These are phyloP conservation scores for Penaeus indicus DNA, from an alignment of 1,140 invertebrate species.

Conservation along the genomic window DNA sequence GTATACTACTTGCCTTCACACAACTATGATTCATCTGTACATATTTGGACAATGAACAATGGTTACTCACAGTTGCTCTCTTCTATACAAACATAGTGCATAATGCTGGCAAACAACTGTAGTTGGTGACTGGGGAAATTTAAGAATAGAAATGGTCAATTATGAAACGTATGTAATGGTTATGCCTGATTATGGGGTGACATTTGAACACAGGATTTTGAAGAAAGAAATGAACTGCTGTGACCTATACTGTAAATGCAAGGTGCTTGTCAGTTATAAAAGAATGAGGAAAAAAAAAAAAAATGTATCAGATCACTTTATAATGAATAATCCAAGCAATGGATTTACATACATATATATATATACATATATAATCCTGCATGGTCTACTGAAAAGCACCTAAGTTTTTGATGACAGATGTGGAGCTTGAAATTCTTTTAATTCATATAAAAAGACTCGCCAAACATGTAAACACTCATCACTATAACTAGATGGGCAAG, in stretches of 20 bases:
- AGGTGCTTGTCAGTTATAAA: constrained; percentile 50
- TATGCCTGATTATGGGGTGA: constrained; percentile 54
- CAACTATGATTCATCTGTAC: constrained; percentile 40
- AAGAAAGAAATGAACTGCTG: constrained; percentile 44
- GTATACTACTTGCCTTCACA: constrained; percentile 25
- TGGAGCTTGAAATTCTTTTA: too few species aligned
- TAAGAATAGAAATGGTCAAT: constrained; percentile 46
- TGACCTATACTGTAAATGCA: constrained; percentile 55
- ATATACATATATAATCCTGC: constrained; percentile 37
- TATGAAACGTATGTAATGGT: constrained; percentile 58
- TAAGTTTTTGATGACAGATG: too few species aligned
- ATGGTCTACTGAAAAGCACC: too few species aligned
- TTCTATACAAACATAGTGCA: constrained; percentile 36
- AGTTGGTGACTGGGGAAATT: constrained; percentile 60
- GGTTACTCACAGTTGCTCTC: constrained; percentile 52
- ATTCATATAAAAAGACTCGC: too few species aligned
- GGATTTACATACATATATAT: constrained; percentile 21
- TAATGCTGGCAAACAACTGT: constrained; percentile 46
- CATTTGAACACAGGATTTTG: constrained; percentile 51
- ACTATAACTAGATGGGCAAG: too few species aligned
- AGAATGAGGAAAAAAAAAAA: too few species aligned
- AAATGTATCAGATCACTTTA: constrained; percentile 19
- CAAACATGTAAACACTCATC: too few species aligned
- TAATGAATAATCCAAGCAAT: constrained; percentile 9
- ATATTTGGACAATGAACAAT: constrained; percentile 59